Base-by-base conservation (phyloP, 2,113 vertebrate species). In the Propithecus coquereli region DNA sequence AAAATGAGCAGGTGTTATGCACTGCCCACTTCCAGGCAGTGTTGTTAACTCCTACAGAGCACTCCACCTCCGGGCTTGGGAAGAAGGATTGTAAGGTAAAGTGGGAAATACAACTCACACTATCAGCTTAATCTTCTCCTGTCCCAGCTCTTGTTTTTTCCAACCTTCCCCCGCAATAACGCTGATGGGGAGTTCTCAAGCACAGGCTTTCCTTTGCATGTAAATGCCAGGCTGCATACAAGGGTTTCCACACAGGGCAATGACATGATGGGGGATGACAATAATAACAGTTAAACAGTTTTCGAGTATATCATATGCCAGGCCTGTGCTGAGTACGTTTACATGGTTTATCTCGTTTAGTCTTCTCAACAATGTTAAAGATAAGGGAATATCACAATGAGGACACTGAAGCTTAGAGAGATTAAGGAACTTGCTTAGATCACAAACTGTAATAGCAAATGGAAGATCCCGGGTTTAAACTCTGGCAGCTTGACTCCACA, bases 1-100 rank as follows among this genome's bases (percentile, higher is more conserved):
- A 92, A 97, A 91, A 96, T 92, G 97, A 97, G 89, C 96, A 97
- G 93, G 97, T 96, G 93, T 54, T 83, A 80, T 80, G 74, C 70
- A 73, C 83, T 90, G 90, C 96, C 94, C 77, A 93, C 92, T 96
- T 87, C 79, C 83, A 88, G 88, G 82, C n/a, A 74, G 61, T 27
- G 40, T 25, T 83, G 86, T 65, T 90, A 76, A 8, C 61, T 91
- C 83, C 83, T 74, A 87, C 34, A 45, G 83, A 87, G 83, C 0
- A 1, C 25, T 52, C 68, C 68, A 59, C 79, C 86, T 88, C 87
- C 83, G 91, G 45, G 34, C 68, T 90, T 84, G 68, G n/a, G 63
- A 52, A 83, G 47, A 88, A 59, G 37, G 30, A 47, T 18, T 34
- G 50, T 68, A 93, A 84, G 82, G 66, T 37, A 92, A 73, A 40